phyloP scores from a whole-genome alignment of 2,888 invertebrate species.

The Epicampocera succincta region DNA sequence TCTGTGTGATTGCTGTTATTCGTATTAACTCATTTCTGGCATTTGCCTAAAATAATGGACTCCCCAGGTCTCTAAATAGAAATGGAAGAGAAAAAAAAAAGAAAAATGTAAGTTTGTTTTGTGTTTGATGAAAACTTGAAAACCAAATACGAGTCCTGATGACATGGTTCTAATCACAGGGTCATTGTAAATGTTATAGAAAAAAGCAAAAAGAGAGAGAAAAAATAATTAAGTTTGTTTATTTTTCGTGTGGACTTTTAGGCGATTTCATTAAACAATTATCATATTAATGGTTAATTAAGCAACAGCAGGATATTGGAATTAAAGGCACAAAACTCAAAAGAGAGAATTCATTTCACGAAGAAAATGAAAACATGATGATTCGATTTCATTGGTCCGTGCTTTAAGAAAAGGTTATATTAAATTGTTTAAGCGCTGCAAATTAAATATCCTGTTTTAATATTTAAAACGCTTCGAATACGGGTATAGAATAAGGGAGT shows the following conservation, averaged over 20 bases:
- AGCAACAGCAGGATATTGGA: constrained; percentile 1
- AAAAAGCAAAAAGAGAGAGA: background rate
- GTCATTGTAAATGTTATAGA: constrained; percentile 26
- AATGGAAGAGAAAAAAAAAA: background rate
- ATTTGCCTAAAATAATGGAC: constrained; percentile 54
- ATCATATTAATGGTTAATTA: constrained; percentile 41
- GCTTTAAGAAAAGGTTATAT: too few relatives aligned
- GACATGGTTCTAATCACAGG: constrained; percentile 47
- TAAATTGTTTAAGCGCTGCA: too few relatives aligned
- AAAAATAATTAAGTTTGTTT: background rate
- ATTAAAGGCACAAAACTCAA: too few relatives aligned
- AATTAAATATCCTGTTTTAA: too few relatives aligned
- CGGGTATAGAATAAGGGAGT: too few relatives aligned
- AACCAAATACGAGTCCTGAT: constrained; percentile 20
- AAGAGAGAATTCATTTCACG: too few relatives aligned
- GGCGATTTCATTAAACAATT: constrained; percentile 61
- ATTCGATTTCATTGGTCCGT: too few relatives aligned
- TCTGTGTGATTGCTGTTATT: constrained; percentile 33
- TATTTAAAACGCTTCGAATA: too few relatives aligned
- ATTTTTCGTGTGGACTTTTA: constrained; percentile 33
- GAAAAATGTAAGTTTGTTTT: constrained; percentile 44
- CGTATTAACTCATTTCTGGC: constrained; percentile 61
- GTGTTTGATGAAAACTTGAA: constrained; percentile 1
- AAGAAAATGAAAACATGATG: too few relatives aligned
- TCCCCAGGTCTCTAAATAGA: constrained; percentile 62